These are phyloP conservation scores for Arvicanthis niloticus DNA, from an alignment of 2,113 vertebrate genomes.

Conservation along the genomic window DNA sequence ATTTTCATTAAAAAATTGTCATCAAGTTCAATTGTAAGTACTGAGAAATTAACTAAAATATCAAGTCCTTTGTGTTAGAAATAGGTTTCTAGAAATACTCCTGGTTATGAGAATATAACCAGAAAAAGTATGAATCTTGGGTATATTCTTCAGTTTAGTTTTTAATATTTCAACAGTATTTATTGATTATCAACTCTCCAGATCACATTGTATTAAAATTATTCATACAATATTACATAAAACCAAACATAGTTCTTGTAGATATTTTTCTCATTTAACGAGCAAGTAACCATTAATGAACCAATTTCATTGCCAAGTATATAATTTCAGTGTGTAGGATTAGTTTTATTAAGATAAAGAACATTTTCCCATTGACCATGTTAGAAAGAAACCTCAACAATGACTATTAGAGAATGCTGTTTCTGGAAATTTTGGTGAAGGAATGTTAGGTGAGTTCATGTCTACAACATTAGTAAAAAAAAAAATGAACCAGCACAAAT, in stretches of 20 bases:
- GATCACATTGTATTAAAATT: neutral
- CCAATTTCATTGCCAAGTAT: neutral
- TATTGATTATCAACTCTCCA: neutral
- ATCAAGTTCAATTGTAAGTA: slow-evolving; percentile 8
- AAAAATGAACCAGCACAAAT: neutral
- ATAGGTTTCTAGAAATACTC: neutral
- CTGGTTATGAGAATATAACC: neutral
- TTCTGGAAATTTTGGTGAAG: neutral
- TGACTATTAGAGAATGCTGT: neutral
- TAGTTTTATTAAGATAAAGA: neutral
- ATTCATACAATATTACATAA: neutral
- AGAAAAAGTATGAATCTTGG: neutral
- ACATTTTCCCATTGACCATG: neutral
- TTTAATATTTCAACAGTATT: neutral
- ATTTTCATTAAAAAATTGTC: slow-evolving; percentile 37
- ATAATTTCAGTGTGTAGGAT: neutral
- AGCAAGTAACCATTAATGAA: neutral
- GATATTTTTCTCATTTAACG: neutral
- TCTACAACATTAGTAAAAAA: neutral
- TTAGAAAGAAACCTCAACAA: neutral
- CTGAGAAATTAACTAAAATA: slow-evolving; percentile 44
- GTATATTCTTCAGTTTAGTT: neutral
- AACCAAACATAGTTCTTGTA: neutral
- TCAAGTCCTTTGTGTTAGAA: slow-evolving; percentile 13
- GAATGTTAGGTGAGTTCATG: neutral